Conservation (phyloP, 2,113 vertebrate species). For the Formicarius rufipectus region DNA sequence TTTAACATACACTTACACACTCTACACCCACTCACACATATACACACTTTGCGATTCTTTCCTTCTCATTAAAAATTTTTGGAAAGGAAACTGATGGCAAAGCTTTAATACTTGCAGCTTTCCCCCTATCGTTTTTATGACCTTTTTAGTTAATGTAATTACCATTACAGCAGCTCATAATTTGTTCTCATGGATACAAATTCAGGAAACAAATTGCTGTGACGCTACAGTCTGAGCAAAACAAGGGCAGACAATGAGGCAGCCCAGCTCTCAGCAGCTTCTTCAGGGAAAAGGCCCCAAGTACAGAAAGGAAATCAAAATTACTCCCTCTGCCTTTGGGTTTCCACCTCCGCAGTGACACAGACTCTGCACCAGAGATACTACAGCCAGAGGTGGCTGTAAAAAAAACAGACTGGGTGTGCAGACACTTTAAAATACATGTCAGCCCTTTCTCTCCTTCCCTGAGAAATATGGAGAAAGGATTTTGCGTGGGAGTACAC, state of each 20-base stretch:
- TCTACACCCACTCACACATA: not conserved
- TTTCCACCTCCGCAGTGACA: not conserved
- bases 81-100: not conserved
- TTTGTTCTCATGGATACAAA: constrained; percentile 38
- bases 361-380: too few relatives aligned
- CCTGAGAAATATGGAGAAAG: not conserved
- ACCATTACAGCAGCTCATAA: not conserved
- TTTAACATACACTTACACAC: not conserved
- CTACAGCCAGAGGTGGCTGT: not conserved
- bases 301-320: not conserved
- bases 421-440: accelerated
- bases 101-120: not conserved
- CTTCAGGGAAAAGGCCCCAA: not conserved
- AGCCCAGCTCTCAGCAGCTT: not conserved
- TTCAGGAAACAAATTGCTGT: not conserved
- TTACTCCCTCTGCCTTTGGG: not conserved
- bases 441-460: not conserved
- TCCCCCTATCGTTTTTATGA: not conserved
- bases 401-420: not conserved
- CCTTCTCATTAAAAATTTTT: not conserved
- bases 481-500: not conserved
- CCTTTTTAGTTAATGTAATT: not conserved
- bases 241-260: not conserved
- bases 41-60: not conserved
- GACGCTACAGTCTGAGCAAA: not conserved